phyloP scores from a whole-genome alignment of 2,888 invertebrate species.

The Diaphora mendica region DNA sequence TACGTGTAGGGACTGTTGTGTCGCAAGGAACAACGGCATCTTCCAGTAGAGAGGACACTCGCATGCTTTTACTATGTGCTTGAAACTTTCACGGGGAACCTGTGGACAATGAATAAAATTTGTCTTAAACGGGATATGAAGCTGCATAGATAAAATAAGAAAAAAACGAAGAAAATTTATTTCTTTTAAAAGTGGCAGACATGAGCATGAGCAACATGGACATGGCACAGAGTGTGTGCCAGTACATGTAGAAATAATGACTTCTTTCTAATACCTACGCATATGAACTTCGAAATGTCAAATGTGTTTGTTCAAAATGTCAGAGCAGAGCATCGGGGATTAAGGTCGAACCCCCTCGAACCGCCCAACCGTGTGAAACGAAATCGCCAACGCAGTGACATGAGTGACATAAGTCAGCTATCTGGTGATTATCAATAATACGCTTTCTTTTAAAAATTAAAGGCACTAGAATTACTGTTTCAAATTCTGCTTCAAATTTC shows the following conservation, averaged over 20 bases:
- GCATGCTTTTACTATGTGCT: constrained; percentile 92
- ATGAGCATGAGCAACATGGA: too few relatives aligned
- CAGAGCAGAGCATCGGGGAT: too few relatives aligned
- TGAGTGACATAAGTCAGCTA: neutral
- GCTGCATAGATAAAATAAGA: too few relatives aligned
- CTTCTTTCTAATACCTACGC: neutral
- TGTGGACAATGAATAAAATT: constrained; percentile 50
- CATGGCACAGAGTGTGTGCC: too few relatives aligned
- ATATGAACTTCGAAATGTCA: neutral
- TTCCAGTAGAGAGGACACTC: constrained; percentile 99
- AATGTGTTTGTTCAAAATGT: neutral
- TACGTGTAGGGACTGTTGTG: constrained; percentile 90
- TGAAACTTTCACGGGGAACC: constrained; percentile 88
- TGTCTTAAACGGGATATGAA: neutral
- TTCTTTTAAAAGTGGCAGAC: too few relatives aligned
- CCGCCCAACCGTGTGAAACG: neutral
- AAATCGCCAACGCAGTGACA: neutral
- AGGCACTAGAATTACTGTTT: neutral
- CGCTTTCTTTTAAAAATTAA: neutral
- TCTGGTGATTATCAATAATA: neutral
- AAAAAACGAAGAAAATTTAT: too few relatives aligned
- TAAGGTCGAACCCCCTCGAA: neutral
- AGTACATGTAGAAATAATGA: neutral
- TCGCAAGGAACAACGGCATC: constrained; percentile 96
- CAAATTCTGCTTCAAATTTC: neutral